Percentiles rank a stretch among this genome's conserved stretches.
Evolutionary conservation across 2,888 invertebrate species (phyloP).

Genomic region (Pelosia muscerda): DNA sequence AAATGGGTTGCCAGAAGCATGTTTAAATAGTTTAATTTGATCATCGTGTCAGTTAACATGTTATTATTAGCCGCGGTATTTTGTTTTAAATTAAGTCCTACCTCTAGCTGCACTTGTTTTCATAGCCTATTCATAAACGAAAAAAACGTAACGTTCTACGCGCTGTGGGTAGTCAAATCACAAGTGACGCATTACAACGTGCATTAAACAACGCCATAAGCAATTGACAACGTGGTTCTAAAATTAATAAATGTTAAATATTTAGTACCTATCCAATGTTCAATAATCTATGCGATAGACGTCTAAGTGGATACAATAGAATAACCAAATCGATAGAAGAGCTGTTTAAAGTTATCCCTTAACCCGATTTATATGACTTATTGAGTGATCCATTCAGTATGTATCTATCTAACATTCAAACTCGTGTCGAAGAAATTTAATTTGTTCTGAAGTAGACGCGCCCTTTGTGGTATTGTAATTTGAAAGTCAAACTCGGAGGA

Average conservation of each 20-base stretch:
- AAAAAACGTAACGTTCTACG: too few relatives aligned
- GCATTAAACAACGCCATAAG: too few relatives aligned
- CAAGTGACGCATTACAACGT: too few relatives aligned
- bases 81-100: too few relatives aligned
- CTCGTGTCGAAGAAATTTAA: conserved; percentile 8
- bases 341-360: conserved; percentile 37
- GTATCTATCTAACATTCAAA: conserved; percentile 11
- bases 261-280: conserved; percentile 22
- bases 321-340: conserved; percentile 39
- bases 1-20: too few relatives aligned
- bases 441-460: conserved; percentile 9
- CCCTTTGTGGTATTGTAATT: conserved; percentile 5
- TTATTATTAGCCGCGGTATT: too few relatives aligned
- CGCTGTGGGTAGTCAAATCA: too few relatives aligned
- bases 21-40: too few relatives aligned
- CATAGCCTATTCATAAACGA: too few relatives aligned
- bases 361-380: conserved; percentile 37
- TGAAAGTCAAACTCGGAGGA: conserved; percentile 8
- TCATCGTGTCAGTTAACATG: too few relatives aligned
- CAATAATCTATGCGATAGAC: conserved; percentile 22
- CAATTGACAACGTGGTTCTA: too few relatives aligned
- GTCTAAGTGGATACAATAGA: conserved; percentile 37
- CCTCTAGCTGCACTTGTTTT: too few relatives aligned
- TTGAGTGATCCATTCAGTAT: conserved; percentile 15
- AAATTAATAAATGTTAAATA: background rate